Conservation (phyloP, 2,113 vertebrate genomes). For the Drymodes brunneopygia region DNA sequence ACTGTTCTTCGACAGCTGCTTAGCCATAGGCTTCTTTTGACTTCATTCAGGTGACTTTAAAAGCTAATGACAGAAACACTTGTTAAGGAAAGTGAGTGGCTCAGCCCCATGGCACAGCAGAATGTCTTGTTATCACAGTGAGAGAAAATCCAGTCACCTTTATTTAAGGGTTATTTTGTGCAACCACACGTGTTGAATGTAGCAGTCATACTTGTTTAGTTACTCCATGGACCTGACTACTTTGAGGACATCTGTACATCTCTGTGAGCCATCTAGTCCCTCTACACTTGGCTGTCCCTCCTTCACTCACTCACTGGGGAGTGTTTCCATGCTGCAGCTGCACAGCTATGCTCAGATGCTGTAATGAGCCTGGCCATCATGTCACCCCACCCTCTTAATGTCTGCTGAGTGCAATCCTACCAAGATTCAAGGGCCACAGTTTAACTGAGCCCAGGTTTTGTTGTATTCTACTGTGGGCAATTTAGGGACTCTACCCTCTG, state of each 20-base stretch:
- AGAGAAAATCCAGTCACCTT: background rate
- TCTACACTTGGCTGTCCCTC: background rate
- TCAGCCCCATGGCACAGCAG: background rate
- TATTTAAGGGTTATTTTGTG: background rate
- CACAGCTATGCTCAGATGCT: background rate
- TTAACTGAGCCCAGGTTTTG: background rate
- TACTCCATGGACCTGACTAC: background rate
- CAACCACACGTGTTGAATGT: background rate
- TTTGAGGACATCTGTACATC: background rate
- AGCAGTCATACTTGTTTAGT: background rate
- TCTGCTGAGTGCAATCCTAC: background rate
- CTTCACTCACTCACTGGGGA: background rate
- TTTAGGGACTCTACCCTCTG: background rate
- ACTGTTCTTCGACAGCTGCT: background rate
- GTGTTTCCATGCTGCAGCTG: background rate
- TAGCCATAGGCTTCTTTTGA: background rate
- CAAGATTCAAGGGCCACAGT: background rate
- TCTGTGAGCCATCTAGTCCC: background rate
- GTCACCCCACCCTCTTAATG: background rate
- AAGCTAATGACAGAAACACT: constrained; percentile 19
- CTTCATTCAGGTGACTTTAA: constrained; percentile 6
- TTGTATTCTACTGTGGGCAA: background rate
- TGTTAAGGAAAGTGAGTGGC: background rate
- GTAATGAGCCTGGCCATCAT: background rate
- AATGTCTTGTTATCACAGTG: background rate